Evolutionary conservation across 2,113 vertebrate genomes (phyloP).

Genomic region (Hippoglossus stenolepis): DNA sequence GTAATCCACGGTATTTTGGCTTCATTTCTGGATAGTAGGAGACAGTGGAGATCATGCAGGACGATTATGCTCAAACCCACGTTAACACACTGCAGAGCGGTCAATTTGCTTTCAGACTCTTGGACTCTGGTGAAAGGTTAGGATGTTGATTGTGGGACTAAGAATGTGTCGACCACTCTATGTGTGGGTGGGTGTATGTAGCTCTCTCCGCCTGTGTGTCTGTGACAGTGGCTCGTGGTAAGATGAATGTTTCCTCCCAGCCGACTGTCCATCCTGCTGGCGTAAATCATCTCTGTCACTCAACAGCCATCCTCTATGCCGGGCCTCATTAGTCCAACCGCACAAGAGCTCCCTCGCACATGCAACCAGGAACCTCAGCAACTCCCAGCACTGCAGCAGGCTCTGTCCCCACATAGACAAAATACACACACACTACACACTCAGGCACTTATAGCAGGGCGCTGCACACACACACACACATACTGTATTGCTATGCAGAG

Average conservation of each 20-base stretch:
- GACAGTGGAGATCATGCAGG: conserved; percentile 6
- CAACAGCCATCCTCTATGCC: conserved; percentile 53
- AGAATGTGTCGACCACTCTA: background rate
- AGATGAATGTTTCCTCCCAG: conserved; percentile 54
- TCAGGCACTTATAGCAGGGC: conserved; percentile 17
- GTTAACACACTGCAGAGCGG: conserved; percentile 1
- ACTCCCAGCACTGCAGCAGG: conserved; percentile 19
- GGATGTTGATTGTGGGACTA: background rate
- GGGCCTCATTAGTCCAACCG: conserved; percentile 76
- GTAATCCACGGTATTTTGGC: too few species aligned
- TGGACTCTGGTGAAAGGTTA: conserved; percentile 9
- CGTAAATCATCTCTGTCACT: conserved; percentile 71
- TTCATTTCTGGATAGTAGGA: too few species aligned
- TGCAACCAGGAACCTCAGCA: conserved; percentile 36
- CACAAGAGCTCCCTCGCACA: conserved; percentile 51
- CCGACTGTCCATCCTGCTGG: conserved; percentile 58
- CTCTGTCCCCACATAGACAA: conserved; percentile 3
- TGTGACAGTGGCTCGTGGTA: conserved; percentile 46
- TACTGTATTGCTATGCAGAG: background rate
- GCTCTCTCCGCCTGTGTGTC: conserved; percentile 18
- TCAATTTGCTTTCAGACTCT: conserved; percentile 41
- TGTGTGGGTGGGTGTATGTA: conserved; percentile 1
- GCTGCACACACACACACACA: background rate
- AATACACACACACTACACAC: background rate
- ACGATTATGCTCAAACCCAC: conserved; percentile 8